phyloP scores from a whole-genome alignment of 2,888 invertebrate species.

The Drosophila picticornis region DNA sequence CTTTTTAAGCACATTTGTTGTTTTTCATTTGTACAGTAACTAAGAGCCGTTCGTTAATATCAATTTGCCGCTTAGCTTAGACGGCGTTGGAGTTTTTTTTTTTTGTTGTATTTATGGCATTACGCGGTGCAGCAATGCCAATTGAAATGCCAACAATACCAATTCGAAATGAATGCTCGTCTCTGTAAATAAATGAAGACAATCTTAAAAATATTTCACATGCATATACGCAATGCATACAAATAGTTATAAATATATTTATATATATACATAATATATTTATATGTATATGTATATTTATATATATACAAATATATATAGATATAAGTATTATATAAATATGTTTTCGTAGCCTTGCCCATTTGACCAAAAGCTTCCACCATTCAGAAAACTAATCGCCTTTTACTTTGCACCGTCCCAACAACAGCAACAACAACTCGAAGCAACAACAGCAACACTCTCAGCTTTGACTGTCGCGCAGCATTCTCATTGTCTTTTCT shows the following conservation, averaged over 20 bases:
- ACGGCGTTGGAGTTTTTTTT: neutral
- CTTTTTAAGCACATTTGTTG: conserved; percentile 44
- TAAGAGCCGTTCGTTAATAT: conserved; percentile 40
- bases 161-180: neutral
- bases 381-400: conserved; percentile 53
- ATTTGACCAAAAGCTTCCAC: conserved; percentile 18
- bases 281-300: neutral
- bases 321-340: neutral
- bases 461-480: conserved; percentile 31
- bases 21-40: conserved; percentile 6
- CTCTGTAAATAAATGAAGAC: neutral
- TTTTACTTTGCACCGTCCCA: conserved; percentile 50
- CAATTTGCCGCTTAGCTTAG: conserved; percentile 17
- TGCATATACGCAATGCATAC: neutral
- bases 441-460: conserved; percentile 31
- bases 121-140: neutral
- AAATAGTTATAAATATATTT: neutral
- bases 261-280: neutral
- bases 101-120: neutral
- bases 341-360: conserved; percentile 3
- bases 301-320: neutral
- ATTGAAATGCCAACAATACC: conserved; percentile 5
- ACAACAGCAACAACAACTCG: conserved; percentile 20
- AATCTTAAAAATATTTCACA: conserved; percentile 2
- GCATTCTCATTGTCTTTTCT: conserved; percentile 71